These are phyloP conservation scores for Manis pentadactyla DNA, from an alignment of 2,797 vertebrate species.

Conservation along the genomic window DNA sequence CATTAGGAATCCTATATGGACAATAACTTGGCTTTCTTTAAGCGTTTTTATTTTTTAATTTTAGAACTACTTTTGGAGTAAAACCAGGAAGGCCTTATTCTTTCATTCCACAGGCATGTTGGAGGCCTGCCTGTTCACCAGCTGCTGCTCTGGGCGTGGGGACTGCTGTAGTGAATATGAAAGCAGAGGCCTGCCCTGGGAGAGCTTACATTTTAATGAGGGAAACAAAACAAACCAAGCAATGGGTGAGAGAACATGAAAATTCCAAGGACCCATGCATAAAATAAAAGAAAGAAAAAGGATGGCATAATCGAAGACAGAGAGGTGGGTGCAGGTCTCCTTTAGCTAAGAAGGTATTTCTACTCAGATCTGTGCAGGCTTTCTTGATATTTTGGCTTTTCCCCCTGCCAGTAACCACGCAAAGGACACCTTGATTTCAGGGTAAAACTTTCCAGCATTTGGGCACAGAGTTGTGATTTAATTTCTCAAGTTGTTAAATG, in stretches of 20 bases:
- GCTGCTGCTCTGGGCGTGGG: background rate
- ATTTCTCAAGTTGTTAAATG: slow-evolving; percentile 1
- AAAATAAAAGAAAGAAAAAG: slow-evolving; percentile 37
- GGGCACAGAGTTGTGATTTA: background rate
- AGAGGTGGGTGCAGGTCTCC: background rate
- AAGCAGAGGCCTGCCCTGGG: background rate
- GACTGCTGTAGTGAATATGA: background rate
- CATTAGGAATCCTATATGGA: background rate
- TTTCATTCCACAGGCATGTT: background rate
- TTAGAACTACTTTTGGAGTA: slow-evolving; percentile 21
- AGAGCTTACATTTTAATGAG: slow-evolving; percentile 6
- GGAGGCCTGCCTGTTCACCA: background rate
- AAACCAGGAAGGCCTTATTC: background rate
- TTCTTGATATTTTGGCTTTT: background rate
- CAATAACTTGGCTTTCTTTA: background rate
- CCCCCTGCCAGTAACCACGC: background rate
- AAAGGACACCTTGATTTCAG: slow-evolving; percentile 27
- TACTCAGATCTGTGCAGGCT: background rate
- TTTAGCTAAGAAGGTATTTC: slow-evolving; percentile 10
- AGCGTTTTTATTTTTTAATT: background rate
- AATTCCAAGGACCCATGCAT: slow-evolving; percentile 3
- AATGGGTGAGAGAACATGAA: background rate
- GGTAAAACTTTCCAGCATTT: background rate
- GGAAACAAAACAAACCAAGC: background rate
- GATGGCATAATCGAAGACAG: background rate